Evolutionary conservation across 1,140 invertebrate species (phyloP).

Genomic region (Drosophila leontia): DNA sequence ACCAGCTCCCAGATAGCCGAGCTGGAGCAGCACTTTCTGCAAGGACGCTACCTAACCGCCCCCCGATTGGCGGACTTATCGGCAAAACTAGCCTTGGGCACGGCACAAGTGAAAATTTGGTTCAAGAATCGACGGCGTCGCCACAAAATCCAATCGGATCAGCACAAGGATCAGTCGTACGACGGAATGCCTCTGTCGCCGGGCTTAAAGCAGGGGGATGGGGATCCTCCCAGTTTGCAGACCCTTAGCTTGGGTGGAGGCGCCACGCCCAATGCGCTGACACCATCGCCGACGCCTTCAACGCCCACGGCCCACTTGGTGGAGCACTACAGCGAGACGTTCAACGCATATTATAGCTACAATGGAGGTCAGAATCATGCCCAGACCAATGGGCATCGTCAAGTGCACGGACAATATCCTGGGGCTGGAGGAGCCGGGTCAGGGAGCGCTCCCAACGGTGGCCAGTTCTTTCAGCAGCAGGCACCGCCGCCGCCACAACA

Average conservation of each 20-base stretch:
- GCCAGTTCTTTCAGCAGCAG: conserved; percentile 58
- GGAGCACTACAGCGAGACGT: conserved; percentile 70
- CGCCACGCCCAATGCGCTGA: conserved; percentile 64
- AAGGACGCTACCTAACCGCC: conserved; percentile 92
- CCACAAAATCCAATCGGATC: conserved; percentile 77
- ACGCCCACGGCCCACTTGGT: conserved; percentile 59
- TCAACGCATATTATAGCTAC: conserved; percentile 71
- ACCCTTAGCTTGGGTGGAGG: conserved; percentile 53
- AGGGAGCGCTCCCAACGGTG: conserved; percentile 12
- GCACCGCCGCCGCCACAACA: conserved; percentile 28
- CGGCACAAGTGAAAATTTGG: conserved; percentile 97
- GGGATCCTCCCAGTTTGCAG: conserved; percentile 70
- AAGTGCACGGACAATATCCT: conserved; percentile 52
- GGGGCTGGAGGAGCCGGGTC: conserved; percentile 16
- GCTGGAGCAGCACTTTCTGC: conserved; percentile 85
- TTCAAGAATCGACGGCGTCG: conserved; percentile 85
- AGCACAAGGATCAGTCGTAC: conserved; percentile 74
- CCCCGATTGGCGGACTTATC: conserved; percentile 93
- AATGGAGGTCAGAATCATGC: conserved; percentile 52
- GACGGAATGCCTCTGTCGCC: conserved; percentile 74
- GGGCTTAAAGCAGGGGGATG: conserved; percentile 45
- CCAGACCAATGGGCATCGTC: conserved; percentile 35
- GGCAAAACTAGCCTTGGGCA: conserved; percentile 89
- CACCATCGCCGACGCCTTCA: conserved; percentile 72
- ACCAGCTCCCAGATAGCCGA: conserved; percentile 92